A percentile compares a stretch with the other conserved stretches of the same genome.
Evolutionary conservation across 2,797 vertebrate genomes (phyloP).

Genomic region (Neosilurus mollespiculum): DNA sequence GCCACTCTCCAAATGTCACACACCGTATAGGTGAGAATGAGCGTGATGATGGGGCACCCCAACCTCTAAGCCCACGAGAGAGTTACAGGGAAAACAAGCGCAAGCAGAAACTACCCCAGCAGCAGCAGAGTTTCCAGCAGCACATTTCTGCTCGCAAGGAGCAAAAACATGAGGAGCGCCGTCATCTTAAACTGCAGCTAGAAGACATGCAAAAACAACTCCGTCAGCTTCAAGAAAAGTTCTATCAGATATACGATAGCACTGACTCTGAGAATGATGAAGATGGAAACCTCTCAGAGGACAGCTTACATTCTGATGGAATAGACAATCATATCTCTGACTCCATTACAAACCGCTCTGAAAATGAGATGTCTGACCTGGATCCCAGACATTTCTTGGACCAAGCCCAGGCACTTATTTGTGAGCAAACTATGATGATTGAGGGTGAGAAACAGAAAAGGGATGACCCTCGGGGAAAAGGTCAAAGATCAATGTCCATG

Average conservation of each 20-base stretch:
- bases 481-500: constrained; percentile 74
- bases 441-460: constrained; percentile 83
- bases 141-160: constrained; percentile 94
- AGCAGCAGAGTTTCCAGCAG: constrained; percentile 98
- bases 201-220: constrained; percentile 99
- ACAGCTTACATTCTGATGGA: constrained; percentile 92
- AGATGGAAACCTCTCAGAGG: constrained; percentile 95
- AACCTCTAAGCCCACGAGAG: constrained; percentile 64
- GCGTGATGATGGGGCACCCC: constrained; percentile 58
- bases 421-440: constrained; percentile 83
- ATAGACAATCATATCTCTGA: constrained; percentile 77
- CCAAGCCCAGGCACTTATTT: constrained; percentile 87
- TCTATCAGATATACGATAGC: constrained; percentile 98
- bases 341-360: constrained; percentile 75
- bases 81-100: constrained; percentile 90
- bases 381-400: constrained; percentile 95
- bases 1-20: constrained; percentile 89
- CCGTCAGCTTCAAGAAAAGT: constrained; percentile 98
- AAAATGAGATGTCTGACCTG: constrained; percentile 86
- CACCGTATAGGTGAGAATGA: constrained; percentile 83
- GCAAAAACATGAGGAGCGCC: constrained; percentile 92
- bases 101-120: constrained; percentile 96
- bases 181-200: constrained; percentile 97
- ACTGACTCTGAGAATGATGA: constrained; percentile 94
- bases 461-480: constrained; percentile 73